Conservation (phyloP, 2,797 vertebrate species). For the Paratrypauchen microcephalus region DNA sequence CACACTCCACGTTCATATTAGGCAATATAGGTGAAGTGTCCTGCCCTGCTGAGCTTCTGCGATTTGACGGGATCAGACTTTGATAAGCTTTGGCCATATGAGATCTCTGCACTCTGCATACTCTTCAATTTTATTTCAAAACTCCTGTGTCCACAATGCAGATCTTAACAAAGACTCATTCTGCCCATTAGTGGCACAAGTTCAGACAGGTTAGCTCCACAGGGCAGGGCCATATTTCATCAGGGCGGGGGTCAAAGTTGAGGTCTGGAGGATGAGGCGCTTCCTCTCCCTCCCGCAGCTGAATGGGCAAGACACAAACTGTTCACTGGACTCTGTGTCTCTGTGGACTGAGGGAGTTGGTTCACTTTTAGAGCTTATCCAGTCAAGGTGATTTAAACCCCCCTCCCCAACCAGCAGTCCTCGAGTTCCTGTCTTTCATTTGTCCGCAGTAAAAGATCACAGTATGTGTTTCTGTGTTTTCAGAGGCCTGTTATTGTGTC, state of each 20-base stretch:
- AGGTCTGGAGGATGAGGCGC: slow-evolving; percentile 67
- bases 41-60: too few species aligned
- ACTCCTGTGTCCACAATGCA: not conserved
- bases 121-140: not conserved
- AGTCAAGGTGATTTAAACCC: slow-evolving; percentile 79
- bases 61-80: too few species aligned
- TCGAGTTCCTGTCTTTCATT: slow-evolving; percentile 69
- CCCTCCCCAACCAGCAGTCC: slow-evolving; percentile 47
- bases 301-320: slow-evolving; percentile 53
- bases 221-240: slow-evolving; percentile 70
- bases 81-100: too few species aligned
- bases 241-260: slow-evolving; percentile 71
- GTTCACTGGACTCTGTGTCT: slow-evolving; percentile 61
- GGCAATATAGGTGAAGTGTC: too few species aligned
- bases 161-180: slow-evolving; percentile 23
- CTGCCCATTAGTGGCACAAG: slow-evolving; percentile 55
- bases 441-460: slow-evolving; percentile 67
- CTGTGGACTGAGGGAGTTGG: slow-evolving; percentile 57
- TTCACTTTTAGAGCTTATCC: slow-evolving; percentile 57
- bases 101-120: not conserved
- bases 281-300: slow-evolving; percentile 69
- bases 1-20: too few species aligned
- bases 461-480: slow-evolving; percentile 62
- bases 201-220: slow-evolving; percentile 70
- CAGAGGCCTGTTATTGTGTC: slow-evolving; percentile 66